phyloP scores from a whole-genome alignment of 2,113 vertebrate species.

The Nothobranchius furzeri region DNA sequence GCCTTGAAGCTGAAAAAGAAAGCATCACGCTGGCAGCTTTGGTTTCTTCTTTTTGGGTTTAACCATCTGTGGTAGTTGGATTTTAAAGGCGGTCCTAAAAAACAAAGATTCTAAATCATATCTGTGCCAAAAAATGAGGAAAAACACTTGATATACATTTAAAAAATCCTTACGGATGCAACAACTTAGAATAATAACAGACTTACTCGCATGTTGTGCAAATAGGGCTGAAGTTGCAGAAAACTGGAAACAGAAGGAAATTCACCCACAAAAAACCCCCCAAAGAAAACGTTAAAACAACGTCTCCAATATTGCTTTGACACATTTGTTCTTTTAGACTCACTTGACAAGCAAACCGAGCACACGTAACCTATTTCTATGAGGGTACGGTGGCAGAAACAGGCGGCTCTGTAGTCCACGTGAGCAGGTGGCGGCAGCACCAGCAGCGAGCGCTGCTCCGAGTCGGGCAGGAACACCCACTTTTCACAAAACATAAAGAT shows the following conservation, averaged over 20 bases:
- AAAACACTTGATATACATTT: not conserved
- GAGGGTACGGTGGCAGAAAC: conserved; percentile 96
- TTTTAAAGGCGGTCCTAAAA: conserved; percentile 96
- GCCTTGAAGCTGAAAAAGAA: not conserved
- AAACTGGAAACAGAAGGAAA: conserved; percentile 79
- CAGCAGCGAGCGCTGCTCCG: conserved; percentile 90
- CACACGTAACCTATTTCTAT: conserved; percentile 99
- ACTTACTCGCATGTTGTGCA: conserved; percentile 99
- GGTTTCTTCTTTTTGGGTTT: conserved; percentile 97
- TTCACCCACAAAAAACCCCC: not conserved
- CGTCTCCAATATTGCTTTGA: not conserved
- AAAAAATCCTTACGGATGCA: not conserved
- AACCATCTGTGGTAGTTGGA: conserved; percentile 91
- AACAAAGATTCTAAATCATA: not conserved
- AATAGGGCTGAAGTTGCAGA: conserved; percentile 99
- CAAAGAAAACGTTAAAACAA: not conserved
- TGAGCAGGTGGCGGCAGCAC: conserved; percentile 90
- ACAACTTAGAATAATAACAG: not conserved
- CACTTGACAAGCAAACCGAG: conserved; percentile 96
- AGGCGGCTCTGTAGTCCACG: conserved; percentile 95
- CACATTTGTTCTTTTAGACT: conserved; percentile 47
- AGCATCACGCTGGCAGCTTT: conserved; percentile 77
- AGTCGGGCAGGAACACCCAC: conserved; percentile 97
- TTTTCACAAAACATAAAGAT: conserved; percentile 54
- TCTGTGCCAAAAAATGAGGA: no score